phyloP scores from a whole-genome alignment of 2,113 vertebrate species.

The Sturnira hondurensis region DNA sequence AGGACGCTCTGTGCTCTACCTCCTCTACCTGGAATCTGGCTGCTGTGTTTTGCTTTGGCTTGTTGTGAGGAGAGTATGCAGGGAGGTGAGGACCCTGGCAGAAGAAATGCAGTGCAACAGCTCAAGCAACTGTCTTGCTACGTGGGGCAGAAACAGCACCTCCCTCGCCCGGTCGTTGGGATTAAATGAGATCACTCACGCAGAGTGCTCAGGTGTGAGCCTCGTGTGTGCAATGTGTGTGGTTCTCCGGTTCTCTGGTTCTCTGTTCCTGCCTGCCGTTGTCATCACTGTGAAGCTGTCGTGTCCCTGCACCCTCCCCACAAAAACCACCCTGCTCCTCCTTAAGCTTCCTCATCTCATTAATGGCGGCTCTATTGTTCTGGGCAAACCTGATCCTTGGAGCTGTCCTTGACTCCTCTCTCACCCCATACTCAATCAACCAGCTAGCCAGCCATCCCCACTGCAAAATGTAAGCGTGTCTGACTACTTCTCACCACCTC shows the following conservation, averaged over 20 bases:
- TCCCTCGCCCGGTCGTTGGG: neutral
- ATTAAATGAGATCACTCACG: neutral
- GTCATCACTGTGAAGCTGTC: neutral
- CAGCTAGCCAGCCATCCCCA: neutral
- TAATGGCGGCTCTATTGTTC: neutral
- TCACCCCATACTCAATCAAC: neutral
- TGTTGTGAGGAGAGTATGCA: neutral
- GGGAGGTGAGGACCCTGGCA: neutral
- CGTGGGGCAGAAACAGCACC: neutral
- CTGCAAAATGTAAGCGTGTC: neutral
- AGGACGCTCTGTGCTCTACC: neutral
- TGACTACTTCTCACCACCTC: neutral
- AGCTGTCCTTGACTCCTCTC: neutral
- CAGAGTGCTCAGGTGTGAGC: neutral
- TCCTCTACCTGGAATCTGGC: neutral
- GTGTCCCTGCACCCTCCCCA: neutral
- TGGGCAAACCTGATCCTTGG: neutral
- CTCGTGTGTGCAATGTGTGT: accelerated
- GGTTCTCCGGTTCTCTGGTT: no score
- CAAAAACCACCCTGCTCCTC: neutral
- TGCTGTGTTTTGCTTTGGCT: neutral
- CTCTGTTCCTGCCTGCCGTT: accelerated
- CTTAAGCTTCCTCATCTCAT: neutral
- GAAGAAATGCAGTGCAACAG: neutral
- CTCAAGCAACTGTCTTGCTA: neutral